Evolutionary conservation across 2,113 vertebrate genomes (phyloP), one percentile per base, ranked within the genome.

Genomic region (Seriola quinqueradiata): DNA sequence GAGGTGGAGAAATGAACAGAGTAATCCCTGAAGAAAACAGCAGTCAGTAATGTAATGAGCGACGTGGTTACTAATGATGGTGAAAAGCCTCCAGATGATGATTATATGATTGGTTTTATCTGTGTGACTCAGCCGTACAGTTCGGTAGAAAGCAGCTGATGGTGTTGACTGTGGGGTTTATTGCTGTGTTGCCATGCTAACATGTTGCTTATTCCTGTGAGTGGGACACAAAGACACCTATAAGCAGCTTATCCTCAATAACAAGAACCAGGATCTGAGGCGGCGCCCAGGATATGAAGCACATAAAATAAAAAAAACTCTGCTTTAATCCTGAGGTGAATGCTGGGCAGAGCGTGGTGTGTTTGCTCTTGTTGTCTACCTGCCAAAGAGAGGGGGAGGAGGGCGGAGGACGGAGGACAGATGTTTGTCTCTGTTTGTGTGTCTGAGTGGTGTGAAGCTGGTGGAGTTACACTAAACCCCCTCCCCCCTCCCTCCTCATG

Each of bases 351-450:
- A 48, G 46, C 10, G 50, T 8, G 59, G 5, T 14, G 55, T 75
- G 80, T 83, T 72, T 83, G 55, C 71, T 76, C 65, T 70, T 23
- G 40, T 4, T 55, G 64, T 67, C 50, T 65, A 36, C 71, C 80
- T 79, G 80, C 54, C 34, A 67, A 59, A 50, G 10, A 17, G n/a
- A 42, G 4, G 36, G 54, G 54, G 14, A 16, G 21, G 54, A 5
- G 34, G 52, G 52, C 2, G 21, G 21, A 4, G 54, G n/a, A 25
- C 2, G 21, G 21, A 4, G 54, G n/a, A 25, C n/a, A 55, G 50
- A 21, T 55, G 54, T 55, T n/a, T n/a, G 52, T 54, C 7, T 55
- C 54, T 55, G 21, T 54, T n/a, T 23, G 52, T 54, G 59, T 40
- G 46, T 65, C 34, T 55, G 54, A 71, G 38, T 3, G 4, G 25